phyloP scores from a whole-genome alignment of 2,113 vertebrate species.

The Callaeas wilsoni region DNA sequence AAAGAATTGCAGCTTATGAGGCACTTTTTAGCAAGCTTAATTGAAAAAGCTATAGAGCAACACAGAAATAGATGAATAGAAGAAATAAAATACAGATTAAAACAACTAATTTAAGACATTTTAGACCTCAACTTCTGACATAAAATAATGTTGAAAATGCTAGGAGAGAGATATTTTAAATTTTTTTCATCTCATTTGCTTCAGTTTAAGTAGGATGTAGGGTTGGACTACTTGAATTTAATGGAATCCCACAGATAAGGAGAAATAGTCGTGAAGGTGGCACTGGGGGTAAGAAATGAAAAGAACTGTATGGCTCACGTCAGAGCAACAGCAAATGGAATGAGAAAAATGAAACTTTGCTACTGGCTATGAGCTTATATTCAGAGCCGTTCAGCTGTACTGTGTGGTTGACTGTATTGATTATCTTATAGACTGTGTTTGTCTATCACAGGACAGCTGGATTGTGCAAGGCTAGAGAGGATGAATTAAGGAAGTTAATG shows the following conservation, averaged over 20 bases:
- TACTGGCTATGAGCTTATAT: background rate
- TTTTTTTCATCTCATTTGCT: background rate
- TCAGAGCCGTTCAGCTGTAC: background rate
- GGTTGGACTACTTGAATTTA: background rate
- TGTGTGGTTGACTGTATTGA: background rate
- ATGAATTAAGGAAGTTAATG: background rate
- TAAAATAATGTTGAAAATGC: background rate
- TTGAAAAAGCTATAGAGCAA: background rate
- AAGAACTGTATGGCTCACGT: rapidly evolving
- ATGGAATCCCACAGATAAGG: background rate
- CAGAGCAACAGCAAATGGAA: background rate
- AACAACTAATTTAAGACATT: background rate
- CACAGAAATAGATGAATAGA: background rate
- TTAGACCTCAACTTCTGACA: background rate
- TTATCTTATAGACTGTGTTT: background rate
- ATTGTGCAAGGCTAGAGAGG: background rate
- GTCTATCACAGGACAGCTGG: background rate
- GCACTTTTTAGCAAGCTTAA: background rate
- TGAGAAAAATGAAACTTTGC: background rate
- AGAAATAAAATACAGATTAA: background rate
- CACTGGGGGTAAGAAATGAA: background rate
- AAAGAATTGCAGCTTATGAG: background rate
- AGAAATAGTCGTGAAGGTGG: background rate
- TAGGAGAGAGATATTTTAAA: background rate
- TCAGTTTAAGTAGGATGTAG: background rate